A percentile compares a stretch with the other conserved stretches of the same genome.
phyloP scores from a whole-genome alignment of 2,888 invertebrate genomes.

The Cryptus viduatorius region DNA sequence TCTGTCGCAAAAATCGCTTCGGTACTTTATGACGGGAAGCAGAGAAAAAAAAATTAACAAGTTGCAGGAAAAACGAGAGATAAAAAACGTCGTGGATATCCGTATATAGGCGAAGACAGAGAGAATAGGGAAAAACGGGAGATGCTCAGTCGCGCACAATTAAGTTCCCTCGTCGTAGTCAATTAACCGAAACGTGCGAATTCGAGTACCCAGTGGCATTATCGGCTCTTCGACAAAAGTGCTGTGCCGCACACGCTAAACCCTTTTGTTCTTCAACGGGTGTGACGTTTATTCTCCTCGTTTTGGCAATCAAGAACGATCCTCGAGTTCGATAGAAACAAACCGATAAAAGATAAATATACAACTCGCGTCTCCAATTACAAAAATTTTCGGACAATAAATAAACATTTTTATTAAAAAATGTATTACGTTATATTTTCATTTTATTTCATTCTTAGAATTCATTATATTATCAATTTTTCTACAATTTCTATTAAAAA shows the following conservation, averaged over 20 bases:
- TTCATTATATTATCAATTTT: too few species aligned
- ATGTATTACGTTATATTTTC: too few species aligned
- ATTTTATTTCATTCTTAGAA: too few species aligned
- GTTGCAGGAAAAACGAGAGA: slow-evolving; percentile 1
- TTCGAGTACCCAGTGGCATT: slow-evolving; percentile 31
- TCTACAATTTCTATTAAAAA: too few species aligned
- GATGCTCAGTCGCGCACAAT: slow-evolving; percentile 52
- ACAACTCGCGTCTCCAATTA: too few species aligned
- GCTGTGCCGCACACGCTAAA: slow-evolving; percentile 1
- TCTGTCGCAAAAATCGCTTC: slow-evolving; percentile 40
- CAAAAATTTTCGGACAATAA: too few species aligned
- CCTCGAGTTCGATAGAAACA: neutral
- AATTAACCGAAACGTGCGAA: slow-evolving; percentile 49
- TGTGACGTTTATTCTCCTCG: slow-evolving; percentile 16
- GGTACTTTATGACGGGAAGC: slow-evolving; percentile 26
- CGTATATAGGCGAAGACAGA: neutral
- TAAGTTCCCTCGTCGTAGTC: slow-evolving; percentile 56
- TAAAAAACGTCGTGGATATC: neutral
- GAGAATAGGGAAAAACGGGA: slow-evolving; percentile 1
- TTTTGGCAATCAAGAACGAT: neutral
- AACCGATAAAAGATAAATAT: too few species aligned
- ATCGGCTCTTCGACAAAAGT: slow-evolving; percentile 45
- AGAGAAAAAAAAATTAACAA: slow-evolving; percentile 8
- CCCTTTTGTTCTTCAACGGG: neutral
- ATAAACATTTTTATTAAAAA: too few species aligned